These are phyloP conservation scores for Ptilorrhoa leucosticta DNA, from an alignment of 2,113 vertebrate genomes.

Conservation along the genomic window DNA sequence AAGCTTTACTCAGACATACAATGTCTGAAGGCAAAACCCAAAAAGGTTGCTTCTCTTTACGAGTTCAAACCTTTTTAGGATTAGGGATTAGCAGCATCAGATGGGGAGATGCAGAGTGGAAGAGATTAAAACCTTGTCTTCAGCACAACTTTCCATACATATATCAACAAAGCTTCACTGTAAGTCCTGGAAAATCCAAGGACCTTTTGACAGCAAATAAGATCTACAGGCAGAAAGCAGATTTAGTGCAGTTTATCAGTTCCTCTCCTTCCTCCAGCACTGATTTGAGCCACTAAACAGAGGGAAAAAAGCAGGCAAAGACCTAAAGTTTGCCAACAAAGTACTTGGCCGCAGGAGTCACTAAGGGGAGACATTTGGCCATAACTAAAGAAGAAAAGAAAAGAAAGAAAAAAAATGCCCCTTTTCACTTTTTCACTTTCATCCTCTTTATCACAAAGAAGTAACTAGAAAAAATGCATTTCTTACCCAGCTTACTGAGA, in stretches of 20 bases:
- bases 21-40: not conserved
- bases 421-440: not conserved
- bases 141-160: not conserved
- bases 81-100: not conserved
- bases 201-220: not conserved
- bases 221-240: not conserved
- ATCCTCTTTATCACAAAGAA: not conserved
- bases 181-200: not conserved
- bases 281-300: not conserved
- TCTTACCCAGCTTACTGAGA: not conserved
- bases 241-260: not conserved
- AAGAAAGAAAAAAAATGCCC: too few relatives aligned
- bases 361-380: not conserved
- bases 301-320: not conserved
- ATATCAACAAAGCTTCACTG: not conserved
- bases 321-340: not conserved
- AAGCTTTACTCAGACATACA: not conserved
- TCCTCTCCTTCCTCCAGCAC: not conserved
- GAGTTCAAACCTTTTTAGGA: not conserved
- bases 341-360: not conserved
- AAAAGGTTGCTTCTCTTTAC: not conserved
- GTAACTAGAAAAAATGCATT: not conserved
- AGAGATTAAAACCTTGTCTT: not conserved
- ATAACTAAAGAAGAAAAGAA: not conserved
- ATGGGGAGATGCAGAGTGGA: not conserved